These are phyloP conservation scores for Bombyx mori DNA, from an alignment of 1,140 invertebrate genomes.

Conservation along the genomic window DNA sequence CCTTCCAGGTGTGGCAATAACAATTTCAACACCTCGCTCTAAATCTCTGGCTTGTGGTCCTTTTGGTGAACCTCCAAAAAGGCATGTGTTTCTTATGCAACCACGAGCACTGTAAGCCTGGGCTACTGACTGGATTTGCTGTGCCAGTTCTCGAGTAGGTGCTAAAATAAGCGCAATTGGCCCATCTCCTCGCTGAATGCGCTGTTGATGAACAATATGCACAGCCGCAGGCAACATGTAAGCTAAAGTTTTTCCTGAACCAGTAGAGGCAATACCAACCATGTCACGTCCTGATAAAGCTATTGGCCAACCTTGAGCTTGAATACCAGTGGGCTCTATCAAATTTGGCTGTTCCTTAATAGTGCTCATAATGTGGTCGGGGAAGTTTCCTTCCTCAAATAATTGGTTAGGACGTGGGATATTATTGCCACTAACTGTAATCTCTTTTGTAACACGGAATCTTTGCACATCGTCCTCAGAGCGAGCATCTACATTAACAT, in stretches of 20 bases:
- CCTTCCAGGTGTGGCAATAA: conserved; percentile 96
- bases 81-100: conserved; percentile 91
- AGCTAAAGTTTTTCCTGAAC: conserved; percentile 91
- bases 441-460: conserved; percentile 83
- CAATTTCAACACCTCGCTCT: conserved; percentile 91
- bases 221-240: conserved; percentile 87
- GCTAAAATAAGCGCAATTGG: conserved; percentile 94
- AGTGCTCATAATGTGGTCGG: conserved; percentile 84
- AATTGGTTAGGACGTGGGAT: conserved; percentile 88
- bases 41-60: conserved; percentile 93
- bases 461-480: conserved; percentile 81
- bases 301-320: conserved; percentile 93
- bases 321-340: conserved; percentile 88
- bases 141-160: conserved; percentile 96
- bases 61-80: conserved; percentile 97
- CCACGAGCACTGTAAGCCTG: conserved; percentile 89
- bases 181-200: conserved; percentile 84
- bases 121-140: conserved; percentile 97
- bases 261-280: conserved; percentile 96
- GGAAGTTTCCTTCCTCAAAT: conserved; percentile 92
- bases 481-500: conserved; percentile 81
- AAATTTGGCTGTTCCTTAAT: conserved; percentile 85
- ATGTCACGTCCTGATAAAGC: conserved; percentile 92
- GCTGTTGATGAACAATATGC: conserved; percentile 81
- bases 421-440: conserved; percentile 88